Evolutionary conservation across 2,888 invertebrate species (phyloP), one percentile per base, ranked within the genome.

Genomic region (Cantharis nigra): DNA sequence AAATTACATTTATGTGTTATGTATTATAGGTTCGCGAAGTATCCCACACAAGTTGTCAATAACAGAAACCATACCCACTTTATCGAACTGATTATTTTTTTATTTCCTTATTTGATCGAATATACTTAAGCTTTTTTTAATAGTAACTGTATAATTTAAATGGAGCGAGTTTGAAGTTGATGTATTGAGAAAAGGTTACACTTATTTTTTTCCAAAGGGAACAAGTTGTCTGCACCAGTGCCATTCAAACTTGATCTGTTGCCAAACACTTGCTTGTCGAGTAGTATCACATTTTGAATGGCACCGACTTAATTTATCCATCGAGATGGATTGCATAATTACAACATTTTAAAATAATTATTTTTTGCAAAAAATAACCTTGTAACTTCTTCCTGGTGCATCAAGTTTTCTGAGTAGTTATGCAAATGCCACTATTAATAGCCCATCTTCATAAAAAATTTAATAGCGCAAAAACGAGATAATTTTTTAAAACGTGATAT

Each of bases 41-140:
- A 26, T 67, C 65, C 65, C 26, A 67, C 65, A 67, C 20, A 67
- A 23, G 65, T 67, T 67, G 65, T 67, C 65, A 67, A 67, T 67
- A 23, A 26, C 65, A 67, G 23, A 67, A 67, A 67, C 65, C 49
- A 49, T 49, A 49, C 49, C 49, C 49, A 49, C 49, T 49, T 49
- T 13, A 49, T 49, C 49, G n/a, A n/a, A 49, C 49, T 9, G 49
- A 49, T 49, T n/a, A 49, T 49, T 49, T 49, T 49, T 49, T 13
- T 49, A 49, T 49, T 49, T 49, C 49, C 49, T 49, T 49, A 49
- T 49, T 49, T 49, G 49, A 49, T 49, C n/a, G 49, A 49, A 49
- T 49, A 49, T 49, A 49, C n/a, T 49, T 49, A 49, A 49, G n/a
- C 49, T 49, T 49, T 49, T 49, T 49, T 49, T n/a, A n/a, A 49